Evolutionary conservation across 2,888 invertebrate genomes (phyloP), one percentile per base, ranked within the genome.

Genomic region (Scaptomyza caliginosa): DNA sequence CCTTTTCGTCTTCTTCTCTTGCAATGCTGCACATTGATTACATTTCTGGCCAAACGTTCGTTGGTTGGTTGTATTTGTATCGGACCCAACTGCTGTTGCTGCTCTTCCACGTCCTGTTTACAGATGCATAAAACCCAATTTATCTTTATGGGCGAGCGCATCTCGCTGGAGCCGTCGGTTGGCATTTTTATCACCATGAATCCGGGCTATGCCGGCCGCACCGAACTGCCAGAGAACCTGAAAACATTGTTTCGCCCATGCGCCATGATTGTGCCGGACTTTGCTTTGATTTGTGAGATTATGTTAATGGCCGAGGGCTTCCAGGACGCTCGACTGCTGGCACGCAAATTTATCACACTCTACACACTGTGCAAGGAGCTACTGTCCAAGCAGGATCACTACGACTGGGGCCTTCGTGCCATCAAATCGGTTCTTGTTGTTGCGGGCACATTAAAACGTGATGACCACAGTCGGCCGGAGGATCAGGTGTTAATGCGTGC

Each of bases 101-200:
- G n/a, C n/a, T 38, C 30, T 36, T 36, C 16, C 40, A 30, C 34
- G 46, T 0, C 38, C 74, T 77, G 71, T 63, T 80, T 77, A 62
- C 82, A 91, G 91, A 87, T 90, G 84, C 95, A 96, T 88, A 97
- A 96, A 92, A 92, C 93, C 74, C 94, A 93, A 80, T 98, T 98
- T 89, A 94, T 95, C 75, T 97, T 98, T 91, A 94, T 97, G 92
- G 98, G 97, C 7, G 96, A 97, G 87, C 93, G 93, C 70, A 96
- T 98, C 70, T 91, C 92, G 34, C 92, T 98, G 40, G 93, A 95
- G 50, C 93, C 94, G 2, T 95, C 97, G 10, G 95, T 96, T 64
- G 98, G 98, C 28, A 95, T 98, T 92, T 98, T 98, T 89, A 98
- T 98, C 73, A 98, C 98, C 0, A 98, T 98, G 98, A 98, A 98